Conservation (phyloP, 2,797 vertebrate species). For the Sebastes cheni region DNA sequence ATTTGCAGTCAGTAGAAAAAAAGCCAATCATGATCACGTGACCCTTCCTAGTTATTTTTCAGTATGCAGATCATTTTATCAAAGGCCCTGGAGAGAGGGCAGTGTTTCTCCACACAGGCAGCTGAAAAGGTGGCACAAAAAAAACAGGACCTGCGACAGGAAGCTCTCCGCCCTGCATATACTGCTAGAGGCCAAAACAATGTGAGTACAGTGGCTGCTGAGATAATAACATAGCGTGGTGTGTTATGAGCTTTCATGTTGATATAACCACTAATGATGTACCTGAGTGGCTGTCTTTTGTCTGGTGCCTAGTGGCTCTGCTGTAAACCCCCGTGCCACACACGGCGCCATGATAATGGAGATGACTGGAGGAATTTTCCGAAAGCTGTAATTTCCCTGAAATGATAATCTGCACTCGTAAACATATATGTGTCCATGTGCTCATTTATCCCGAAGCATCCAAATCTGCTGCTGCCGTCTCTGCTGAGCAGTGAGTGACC, state of each 20-base stretch:
- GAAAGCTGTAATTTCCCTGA: conserved; percentile 57
- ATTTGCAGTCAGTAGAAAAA: conserved; percentile 22
- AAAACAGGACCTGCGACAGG: conserved; percentile 50
- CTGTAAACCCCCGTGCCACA: conserved; percentile 54
- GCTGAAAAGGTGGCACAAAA: conserved; percentile 32
- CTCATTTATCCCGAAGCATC: conserved; percentile 22
- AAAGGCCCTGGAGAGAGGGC: conserved; percentile 47
- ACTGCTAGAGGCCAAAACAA: conserved; percentile 49
- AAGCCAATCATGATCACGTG: conserved; percentile 10
- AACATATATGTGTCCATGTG: conserved; percentile 14
- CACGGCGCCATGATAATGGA: conserved; percentile 41
- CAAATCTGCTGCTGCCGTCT: not conserved
- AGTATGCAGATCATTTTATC: conserved; percentile 45
- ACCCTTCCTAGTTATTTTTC: conserved; percentile 17
- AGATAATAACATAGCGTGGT: conserved; percentile 64
- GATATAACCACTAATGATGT: conserved; percentile 67
- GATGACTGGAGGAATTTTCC: conserved; percentile 12
- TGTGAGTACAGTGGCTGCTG: conserved; percentile 19
- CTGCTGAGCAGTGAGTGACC: conserved; percentile 1
- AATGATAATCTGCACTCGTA: conserved; percentile 52
- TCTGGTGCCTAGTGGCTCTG: conserved; percentile 53
- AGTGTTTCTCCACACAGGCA: conserved; percentile 37
- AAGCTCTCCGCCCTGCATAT: conserved; percentile 48
- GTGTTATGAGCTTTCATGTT: conserved; percentile 68
- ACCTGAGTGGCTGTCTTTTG: conserved; percentile 60